Percentiles rank a stretch among this genome's conserved stretches.
These are phyloP conservation scores for Acronicta psi DNA, from an alignment of 2,888 invertebrate genomes.

Conservation along the genomic window DNA sequence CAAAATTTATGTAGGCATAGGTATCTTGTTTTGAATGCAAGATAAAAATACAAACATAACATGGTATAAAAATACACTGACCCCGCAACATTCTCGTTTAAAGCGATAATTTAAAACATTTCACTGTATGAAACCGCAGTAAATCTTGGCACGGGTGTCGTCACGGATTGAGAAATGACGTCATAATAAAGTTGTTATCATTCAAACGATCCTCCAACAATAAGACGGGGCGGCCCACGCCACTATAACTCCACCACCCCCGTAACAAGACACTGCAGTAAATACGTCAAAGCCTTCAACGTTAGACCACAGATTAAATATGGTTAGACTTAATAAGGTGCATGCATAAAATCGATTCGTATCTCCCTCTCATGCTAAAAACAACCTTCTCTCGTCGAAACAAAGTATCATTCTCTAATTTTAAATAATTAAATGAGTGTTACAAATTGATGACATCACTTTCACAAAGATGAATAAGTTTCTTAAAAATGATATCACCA, in stretches of 20 bases:
- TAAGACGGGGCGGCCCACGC: slow-evolving; percentile 54
- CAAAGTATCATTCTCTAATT: slow-evolving; percentile 17
- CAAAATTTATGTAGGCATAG: too few species aligned
- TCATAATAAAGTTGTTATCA: slow-evolving; percentile 48
- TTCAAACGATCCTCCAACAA: slow-evolving; percentile 47
- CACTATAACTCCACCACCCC: slow-evolving; percentile 59
- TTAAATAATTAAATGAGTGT: slow-evolving; percentile 9
- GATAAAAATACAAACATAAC: too few species aligned
- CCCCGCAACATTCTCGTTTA: neutral
- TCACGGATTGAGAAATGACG: slow-evolving; percentile 38
- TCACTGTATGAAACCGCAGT: slow-evolving; percentile 24
- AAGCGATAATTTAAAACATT: slow-evolving; percentile 12
- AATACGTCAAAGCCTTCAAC: slow-evolving; percentile 58
- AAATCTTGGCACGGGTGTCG: slow-evolving; percentile 36
- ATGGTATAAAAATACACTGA: neutral
- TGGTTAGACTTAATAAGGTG: slow-evolving; percentile 56
- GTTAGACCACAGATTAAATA: slow-evolving; percentile 13
- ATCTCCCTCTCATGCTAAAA: slow-evolving; percentile 37
- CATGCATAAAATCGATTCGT: slow-evolving; percentile 53
- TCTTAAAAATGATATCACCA: slow-evolving; percentile 70
- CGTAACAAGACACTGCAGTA: slow-evolving; percentile 50
- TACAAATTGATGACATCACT: slow-evolving; percentile 67
- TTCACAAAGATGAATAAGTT: slow-evolving; percentile 57
- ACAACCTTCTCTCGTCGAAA: slow-evolving; percentile 13
- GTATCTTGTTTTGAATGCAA: too few species aligned